Evolutionary conservation across 1,140 invertebrate species (phyloP).

Genomic region (Melitaea cinxia): DNA sequence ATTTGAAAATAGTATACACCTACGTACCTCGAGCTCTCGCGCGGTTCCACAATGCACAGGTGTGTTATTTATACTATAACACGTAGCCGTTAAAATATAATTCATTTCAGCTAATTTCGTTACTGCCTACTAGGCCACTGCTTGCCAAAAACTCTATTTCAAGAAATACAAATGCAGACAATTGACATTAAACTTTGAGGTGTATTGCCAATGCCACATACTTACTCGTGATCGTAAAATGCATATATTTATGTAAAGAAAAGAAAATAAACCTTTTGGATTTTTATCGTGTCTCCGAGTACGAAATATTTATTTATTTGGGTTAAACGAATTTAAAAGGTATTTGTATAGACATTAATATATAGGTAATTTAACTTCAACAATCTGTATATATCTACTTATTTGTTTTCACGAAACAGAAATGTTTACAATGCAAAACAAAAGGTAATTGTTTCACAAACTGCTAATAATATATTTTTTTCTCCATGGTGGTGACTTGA

Average conservation of each 20-base stretch:
- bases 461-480: too few species aligned
- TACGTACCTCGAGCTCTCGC: slow-evolving; percentile 44
- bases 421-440: too few species aligned
- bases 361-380: neutral
- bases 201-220: slow-evolving; percentile 53
- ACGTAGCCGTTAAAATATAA: slow-evolving; percentile 44
- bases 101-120: slow-evolving; percentile 40
- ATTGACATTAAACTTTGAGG: slow-evolving; percentile 52
- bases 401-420: too few species aligned
- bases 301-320: neutral
- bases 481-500: too few species aligned
- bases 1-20: slow-evolving; percentile 43
- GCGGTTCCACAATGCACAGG: slow-evolving; percentile 33
- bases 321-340: neutral
- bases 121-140: slow-evolving; percentile 42
- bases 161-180: slow-evolving; percentile 37
- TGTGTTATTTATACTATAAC: slow-evolving; percentile 52
- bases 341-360: neutral
- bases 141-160: slow-evolving; percentile 58
- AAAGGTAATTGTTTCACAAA: too few species aligned
- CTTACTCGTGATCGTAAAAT: slow-evolving; percentile 32
- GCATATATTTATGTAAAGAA: slow-evolving; percentile 22
- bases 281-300: neutral
- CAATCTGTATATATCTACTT: too few species aligned
- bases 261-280: neutral